Evolutionary conservation across 1,140 invertebrate genomes (phyloP).

Genomic region (Aphelinus certus): DNA sequence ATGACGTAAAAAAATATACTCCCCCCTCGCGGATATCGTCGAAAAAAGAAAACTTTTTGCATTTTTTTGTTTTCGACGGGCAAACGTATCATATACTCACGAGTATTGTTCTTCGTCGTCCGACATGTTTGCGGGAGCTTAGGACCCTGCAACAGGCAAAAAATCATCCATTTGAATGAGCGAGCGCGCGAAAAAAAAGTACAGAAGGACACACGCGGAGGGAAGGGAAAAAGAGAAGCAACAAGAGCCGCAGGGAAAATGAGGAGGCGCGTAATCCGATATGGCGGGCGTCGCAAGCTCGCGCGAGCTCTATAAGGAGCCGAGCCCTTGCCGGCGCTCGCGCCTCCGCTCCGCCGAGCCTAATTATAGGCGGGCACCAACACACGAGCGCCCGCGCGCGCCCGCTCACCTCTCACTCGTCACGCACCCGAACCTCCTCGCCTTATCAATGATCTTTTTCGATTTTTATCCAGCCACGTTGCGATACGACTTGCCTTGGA

Average conservation of each 20-base stretch:
- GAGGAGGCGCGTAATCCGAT: constrained; percentile 56
- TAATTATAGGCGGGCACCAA: constrained; percentile 59
- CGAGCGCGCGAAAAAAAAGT: background rate
- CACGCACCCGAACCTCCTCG: background rate
- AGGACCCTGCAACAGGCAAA: constrained; percentile 58
- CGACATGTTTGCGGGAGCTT: constrained; percentile 62
- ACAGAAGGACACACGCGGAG: no score
- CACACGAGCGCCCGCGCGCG: background rate
- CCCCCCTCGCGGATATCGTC: no score
- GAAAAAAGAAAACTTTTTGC: no score
- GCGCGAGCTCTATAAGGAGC: constrained; percentile 65
- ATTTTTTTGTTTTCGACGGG: no score
- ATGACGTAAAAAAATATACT: no score
- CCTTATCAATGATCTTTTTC: background rate
- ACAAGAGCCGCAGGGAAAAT: background rate
- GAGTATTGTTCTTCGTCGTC: constrained; percentile 68
- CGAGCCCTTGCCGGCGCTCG: constrained; percentile 55
- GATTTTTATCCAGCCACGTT: background rate
- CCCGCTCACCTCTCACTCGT: background rate
- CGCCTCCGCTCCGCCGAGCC: constrained; percentile 48
- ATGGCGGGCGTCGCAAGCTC: constrained; percentile 54
- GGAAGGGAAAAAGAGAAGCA: background rate
- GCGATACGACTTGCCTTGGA: no score
- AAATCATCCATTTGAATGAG: constrained; percentile 28
- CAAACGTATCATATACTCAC: constrained; percentile 54